These are phyloP conservation scores for Zaprionus lachaisei DNA, from an alignment of 1,140 invertebrate genomes.

Conservation along the genomic window DNA sequence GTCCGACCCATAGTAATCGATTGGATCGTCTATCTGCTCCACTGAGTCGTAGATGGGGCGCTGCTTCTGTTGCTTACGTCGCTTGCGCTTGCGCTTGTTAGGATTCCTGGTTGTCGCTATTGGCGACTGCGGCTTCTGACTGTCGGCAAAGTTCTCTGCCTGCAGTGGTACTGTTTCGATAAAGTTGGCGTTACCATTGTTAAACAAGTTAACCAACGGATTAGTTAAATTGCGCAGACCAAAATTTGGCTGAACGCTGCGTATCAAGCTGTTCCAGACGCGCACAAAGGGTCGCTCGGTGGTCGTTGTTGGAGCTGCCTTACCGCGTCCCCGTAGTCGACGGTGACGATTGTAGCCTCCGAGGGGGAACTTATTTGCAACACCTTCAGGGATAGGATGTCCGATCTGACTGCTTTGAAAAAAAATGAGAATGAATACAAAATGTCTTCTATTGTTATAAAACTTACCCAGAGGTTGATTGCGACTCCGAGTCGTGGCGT, in stretches of 20 bases:
- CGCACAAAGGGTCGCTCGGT: constrained; percentile 68
- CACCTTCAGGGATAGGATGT: constrained; percentile 4
- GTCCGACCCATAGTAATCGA: constrained; percentile 39
- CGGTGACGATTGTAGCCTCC: constrained; percentile 47
- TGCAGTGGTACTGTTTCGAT: constrained; percentile 68
- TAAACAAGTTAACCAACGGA: constrained; percentile 72
- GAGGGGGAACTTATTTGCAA: background rate
- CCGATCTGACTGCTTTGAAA: constrained; percentile 12
- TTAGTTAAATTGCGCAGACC: constrained; percentile 72
- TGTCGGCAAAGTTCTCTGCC: constrained; percentile 2
- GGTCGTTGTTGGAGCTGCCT: constrained; percentile 47
- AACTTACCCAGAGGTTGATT: constrained; percentile 28
- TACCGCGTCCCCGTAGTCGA: constrained; percentile 27
- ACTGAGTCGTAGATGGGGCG: constrained; percentile 38
- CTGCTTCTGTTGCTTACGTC: constrained; percentile 61
- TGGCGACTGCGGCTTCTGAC: constrained; percentile 20
- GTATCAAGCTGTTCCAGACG: constrained; percentile 75
- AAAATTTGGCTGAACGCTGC: constrained; percentile 67
- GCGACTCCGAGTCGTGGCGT: background rate
- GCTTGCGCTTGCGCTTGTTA: constrained; percentile 66
- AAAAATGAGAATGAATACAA: background rate
- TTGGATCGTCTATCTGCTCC: constrained; percentile 46
- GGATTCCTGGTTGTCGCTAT: constrained; percentile 22
- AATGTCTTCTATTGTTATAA: background rate
- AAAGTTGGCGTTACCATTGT: constrained; percentile 66